phyloP scores from a whole-genome alignment of 2,888 invertebrate species.

The Sisyra terminalis region DNA sequence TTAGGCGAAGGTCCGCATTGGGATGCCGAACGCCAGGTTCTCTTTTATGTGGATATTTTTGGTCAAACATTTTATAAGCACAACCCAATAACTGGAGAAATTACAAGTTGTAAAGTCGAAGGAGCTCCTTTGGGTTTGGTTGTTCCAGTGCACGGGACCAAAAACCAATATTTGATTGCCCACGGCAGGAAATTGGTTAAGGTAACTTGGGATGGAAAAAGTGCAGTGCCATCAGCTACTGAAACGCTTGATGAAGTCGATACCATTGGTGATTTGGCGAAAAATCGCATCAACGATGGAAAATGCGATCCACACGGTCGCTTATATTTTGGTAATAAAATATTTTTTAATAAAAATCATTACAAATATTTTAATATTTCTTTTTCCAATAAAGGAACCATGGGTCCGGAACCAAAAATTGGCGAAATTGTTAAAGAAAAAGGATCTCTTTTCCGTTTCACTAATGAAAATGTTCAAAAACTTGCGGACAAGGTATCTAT shows the following conservation, averaged over 20 bases:
- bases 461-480: neutral
- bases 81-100: conserved; percentile 27
- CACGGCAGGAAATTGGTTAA: conserved; percentile 38
- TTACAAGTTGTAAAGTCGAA: conserved; percentile 28
- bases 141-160: conserved; percentile 42
- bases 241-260: conserved; percentile 39
- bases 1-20: conserved; percentile 61
- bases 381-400: conserved; percentile 30
- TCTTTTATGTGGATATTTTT: conserved; percentile 48
- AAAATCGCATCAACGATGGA: conserved; percentile 59
- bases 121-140: conserved; percentile 33
- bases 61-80: conserved; percentile 34
- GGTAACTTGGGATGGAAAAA: conserved; percentile 45
- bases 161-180: conserved; percentile 44
- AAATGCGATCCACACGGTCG: conserved; percentile 61
- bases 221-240: conserved; percentile 30
- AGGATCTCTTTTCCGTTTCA: conserved; percentile 28
- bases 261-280: conserved; percentile 25
- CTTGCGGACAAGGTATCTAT: conserved; percentile 32
- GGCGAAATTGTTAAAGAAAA: conserved; percentile 34
- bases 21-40: conserved; percentile 38
- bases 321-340: conserved; percentile 45
- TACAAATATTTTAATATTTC: too few relatives aligned
- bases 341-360: too few relatives aligned
- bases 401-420: conserved; percentile 35